phyloP scores from a whole-genome alignment of 2,797 vertebrate species.

The Lutjanus campechanus region DNA sequence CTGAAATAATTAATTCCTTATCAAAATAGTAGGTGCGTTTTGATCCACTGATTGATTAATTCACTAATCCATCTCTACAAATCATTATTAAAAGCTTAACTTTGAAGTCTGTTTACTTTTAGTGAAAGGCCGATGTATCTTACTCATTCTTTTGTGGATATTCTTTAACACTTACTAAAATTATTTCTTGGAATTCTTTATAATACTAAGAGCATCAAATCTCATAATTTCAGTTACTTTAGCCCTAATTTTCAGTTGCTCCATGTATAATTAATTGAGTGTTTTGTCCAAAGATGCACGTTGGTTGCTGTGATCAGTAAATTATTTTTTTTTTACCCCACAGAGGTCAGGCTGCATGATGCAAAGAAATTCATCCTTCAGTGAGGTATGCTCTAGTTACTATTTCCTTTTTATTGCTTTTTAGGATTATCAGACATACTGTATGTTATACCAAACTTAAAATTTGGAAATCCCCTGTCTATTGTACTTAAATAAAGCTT shows the following conservation, averaged over 20 bases:
- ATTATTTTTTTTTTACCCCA: slow-evolving; percentile 26
- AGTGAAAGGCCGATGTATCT: too few relatives aligned
- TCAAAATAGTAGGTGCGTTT: too few relatives aligned
- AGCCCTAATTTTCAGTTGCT: background rate
- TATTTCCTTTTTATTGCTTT: background rate
- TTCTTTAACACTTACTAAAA: background rate
- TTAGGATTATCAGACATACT: background rate
- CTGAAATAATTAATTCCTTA: too few relatives aligned
- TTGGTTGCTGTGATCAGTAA: background rate
- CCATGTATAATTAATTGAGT: background rate
- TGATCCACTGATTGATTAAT: too few relatives aligned
- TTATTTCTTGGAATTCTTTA: background rate
- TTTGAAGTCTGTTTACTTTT: background rate
- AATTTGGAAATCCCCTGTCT: too few relatives aligned
- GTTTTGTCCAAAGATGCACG: background rate
- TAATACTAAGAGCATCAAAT: too few relatives aligned
- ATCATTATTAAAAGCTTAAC: background rate
- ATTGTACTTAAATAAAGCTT: background rate
- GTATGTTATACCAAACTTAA: background rate
- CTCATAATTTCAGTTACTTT: background rate
- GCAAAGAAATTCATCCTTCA: slow-evolving; percentile 74
- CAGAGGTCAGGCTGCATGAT: slow-evolving; percentile 83
- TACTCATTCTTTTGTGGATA: too few relatives aligned
- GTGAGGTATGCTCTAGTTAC: slow-evolving; percentile 78
- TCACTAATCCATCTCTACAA: too few relatives aligned